A percentile compares a stretch with the other conserved stretches of the same genome.
These are phyloP conservation scores for Dolichopus griseipennis DNA, from an alignment of 2,888 invertebrate genomes.

Conservation along the genomic window DNA sequence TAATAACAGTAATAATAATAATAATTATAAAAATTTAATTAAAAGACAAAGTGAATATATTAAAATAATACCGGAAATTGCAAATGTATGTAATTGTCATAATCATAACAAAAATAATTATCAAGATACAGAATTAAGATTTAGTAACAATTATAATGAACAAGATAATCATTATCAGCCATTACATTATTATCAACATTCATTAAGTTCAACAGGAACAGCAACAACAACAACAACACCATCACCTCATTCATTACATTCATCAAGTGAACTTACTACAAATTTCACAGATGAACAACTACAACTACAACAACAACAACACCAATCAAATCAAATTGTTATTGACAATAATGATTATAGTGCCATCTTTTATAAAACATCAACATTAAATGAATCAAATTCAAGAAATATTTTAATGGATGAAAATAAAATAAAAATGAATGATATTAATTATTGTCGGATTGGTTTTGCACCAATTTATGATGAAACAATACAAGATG, in stretches of 20 bases:
- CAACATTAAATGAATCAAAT: slow-evolving; percentile 1
- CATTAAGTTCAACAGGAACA: neutral
- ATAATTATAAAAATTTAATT: neutral
- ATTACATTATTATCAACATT: neutral
- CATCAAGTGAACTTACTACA: slow-evolving; percentile 7
- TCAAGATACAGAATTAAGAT: too few species aligned
- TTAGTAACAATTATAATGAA: too few species aligned
- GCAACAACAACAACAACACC: slow-evolving; percentile 15
- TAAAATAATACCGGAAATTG: neutral
- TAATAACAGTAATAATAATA: neutral
- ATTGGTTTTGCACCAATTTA: slow-evolving; percentile 1
- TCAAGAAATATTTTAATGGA: neutral
- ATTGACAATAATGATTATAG: neutral
- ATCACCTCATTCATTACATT: slow-evolving; percentile 1
- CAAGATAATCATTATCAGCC: neutral
- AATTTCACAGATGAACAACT: slow-evolving; percentile 8
- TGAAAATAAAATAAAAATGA: neutral
- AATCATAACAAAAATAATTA: neutral
- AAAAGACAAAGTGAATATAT: slow-evolving; percentile 1
- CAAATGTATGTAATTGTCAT: slow-evolving; percentile 1
- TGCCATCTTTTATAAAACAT: neutral
- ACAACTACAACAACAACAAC: slow-evolving; percentile 21
- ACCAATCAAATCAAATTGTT: slow-evolving; percentile 11
- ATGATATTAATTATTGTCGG: neutral
- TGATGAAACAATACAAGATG: slow-evolving; percentile 1